Evolutionary conservation across 2,888 invertebrate species (phyloP), one percentile per base, ranked within the genome.

Genomic region (Cabera pusaria): DNA sequence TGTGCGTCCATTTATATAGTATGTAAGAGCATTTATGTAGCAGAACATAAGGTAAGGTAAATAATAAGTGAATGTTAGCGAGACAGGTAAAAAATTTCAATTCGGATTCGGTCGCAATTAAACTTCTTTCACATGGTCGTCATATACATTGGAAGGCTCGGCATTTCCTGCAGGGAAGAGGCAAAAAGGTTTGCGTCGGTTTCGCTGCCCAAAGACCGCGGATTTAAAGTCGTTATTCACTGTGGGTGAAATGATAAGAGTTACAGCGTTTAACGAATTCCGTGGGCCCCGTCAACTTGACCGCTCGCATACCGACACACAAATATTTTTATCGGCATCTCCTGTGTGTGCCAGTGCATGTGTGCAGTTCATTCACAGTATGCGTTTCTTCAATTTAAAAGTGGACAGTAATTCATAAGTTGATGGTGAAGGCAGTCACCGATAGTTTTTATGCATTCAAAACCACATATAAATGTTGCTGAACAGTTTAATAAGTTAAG

Each of bases 91-190:
- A 37, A 37, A 36, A 31, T 45, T 44, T 47, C 29, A 45, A 45
- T 49, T 44, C 44, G 24, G 43, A 22, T 34, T 34, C 46, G 32
- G 43, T 27, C 24, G 44, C 32, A 50, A 49, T 50, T 50, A 50
- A 42, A 43, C 46, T 50, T 50, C 49, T 50, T 70, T 76, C 70
- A 72, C 74, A 69, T 73, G 69, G 65, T 60, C 60, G 65, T 69
- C 69, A 60, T 74, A 73, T 75, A 72, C 74, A 75, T 71, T 77
- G 72, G 68, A 65, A 71, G 73, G 63, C 71, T 64, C 53, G 73
- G 79, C 70, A 84, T 82, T 82, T 80, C 74, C 76, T 81, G 53
- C 53, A 62, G 68, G 69, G 64, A 64, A 55, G 54, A 49, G 61
- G 65, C 66, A 79, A 83, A 80, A 81, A 54, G 43, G 59, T 44